phyloP scores from a whole-genome alignment of 2,888 invertebrate genomes.

The Peribatodes rhomboidaria region DNA sequence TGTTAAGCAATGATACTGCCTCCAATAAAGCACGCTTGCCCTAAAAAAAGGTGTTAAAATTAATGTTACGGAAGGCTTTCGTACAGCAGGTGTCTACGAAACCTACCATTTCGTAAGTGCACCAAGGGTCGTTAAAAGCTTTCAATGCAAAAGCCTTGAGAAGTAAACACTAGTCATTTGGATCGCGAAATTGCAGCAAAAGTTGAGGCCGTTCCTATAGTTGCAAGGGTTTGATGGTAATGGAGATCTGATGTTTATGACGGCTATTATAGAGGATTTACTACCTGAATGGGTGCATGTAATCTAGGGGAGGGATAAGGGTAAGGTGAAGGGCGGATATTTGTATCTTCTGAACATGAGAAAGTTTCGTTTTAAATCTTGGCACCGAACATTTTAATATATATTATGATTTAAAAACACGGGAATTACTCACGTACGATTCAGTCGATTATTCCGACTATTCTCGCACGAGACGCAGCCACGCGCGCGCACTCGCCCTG shows the following conservation, averaged over 20 bases:
- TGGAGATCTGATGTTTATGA: conserved; percentile 33
- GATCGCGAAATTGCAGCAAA: conserved; percentile 51
- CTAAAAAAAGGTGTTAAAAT: no score
- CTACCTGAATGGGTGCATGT: conserved; percentile 6
- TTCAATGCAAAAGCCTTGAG: conserved; percentile 65
- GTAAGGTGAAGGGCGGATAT: conserved; percentile 10
- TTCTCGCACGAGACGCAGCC: no score
- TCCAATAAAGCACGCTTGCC: no score
- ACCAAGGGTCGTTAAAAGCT: conserved; percentile 12
- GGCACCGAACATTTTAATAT: no score
- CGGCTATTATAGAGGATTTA: conserved; percentile 23
- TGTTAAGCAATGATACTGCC: no score
- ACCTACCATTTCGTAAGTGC: background rate
- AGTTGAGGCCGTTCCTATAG: conserved; percentile 55
- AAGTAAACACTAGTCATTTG: conserved; percentile 51
- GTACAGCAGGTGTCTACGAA: no score
- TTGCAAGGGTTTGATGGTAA: conserved; percentile 46
- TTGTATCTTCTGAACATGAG: background rate
- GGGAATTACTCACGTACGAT: no score
- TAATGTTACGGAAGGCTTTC: no score
- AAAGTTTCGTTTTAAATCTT: no score
- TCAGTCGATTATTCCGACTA: no score
- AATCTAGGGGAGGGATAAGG: conserved; percentile 29
- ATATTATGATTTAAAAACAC: no score
- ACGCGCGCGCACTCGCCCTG: no score